Percentiles rank a stretch among this genome's conserved stretches.
These are phyloP conservation scores for Alectoris magna DNA, from an alignment of 2,797 vertebrate species.

Conservation along the genomic window DNA sequence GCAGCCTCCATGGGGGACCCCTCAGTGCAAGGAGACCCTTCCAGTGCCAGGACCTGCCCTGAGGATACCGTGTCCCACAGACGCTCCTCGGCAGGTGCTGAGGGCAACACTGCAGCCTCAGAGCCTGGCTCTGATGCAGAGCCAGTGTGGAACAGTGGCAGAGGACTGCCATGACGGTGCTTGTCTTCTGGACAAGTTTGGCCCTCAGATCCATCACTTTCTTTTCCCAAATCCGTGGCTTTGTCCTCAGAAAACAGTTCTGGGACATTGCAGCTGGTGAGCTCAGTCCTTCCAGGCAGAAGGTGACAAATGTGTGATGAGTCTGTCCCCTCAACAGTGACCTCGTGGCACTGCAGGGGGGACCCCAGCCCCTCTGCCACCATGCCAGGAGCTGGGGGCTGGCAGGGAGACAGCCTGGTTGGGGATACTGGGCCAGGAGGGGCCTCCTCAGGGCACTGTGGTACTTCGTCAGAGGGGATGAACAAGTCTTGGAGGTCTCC, in stretches of 20 bases:
- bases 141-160: not conserved
- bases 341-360: not conserved
- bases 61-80: not conserved
- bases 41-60: not conserved
- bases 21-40: not conserved
- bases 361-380: conserved; percentile 42
- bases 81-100: not conserved
- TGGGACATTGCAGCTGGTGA: not conserved
- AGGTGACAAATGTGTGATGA: not conserved
- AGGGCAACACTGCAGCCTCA: rapidly evolving
- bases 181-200: not conserved
- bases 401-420: conserved; percentile 12
- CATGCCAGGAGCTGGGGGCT: conserved; percentile 9
- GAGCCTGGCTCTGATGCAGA: conserved; percentile 41
- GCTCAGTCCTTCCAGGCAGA: conserved; percentile 40
- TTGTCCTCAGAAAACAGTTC: conserved; percentile 58
- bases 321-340: not conserved
- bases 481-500: conserved; percentile 45
- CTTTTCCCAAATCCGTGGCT: conserved; percentile 26
- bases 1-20: not conserved
- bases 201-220: conserved; percentile 11
- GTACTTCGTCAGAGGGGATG: not conserved
- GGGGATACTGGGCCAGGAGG: not conserved
- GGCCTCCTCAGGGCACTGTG: not conserved
- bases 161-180: not conserved